phyloP scores from a whole-genome alignment of 2,113 vertebrate genomes.

The Heliornis fulica region DNA sequence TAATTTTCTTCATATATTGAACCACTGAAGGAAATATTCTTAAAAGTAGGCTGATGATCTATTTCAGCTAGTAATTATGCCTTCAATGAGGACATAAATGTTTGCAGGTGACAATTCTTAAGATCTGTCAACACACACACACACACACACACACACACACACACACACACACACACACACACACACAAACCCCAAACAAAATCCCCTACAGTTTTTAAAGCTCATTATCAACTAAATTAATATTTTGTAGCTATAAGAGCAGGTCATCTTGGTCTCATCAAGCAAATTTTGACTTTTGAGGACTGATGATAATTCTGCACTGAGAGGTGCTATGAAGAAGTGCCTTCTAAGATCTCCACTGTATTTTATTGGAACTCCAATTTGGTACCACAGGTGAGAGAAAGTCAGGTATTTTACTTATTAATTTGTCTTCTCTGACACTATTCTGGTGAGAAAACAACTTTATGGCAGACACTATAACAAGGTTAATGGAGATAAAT shows the following conservation, averaged over 20 bases:
- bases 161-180: too few relatives aligned
- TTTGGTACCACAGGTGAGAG: not conserved
- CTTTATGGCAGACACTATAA: not conserved
- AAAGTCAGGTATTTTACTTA: not conserved
- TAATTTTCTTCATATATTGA: not conserved
- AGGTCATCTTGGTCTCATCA: not conserved
- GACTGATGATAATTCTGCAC: not conserved
- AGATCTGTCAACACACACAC: too few relatives aligned
- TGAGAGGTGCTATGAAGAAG: not conserved
- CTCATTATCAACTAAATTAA: not conserved
- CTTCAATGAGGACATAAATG: not conserved
- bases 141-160: too few relatives aligned
- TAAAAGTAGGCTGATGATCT: not conserved
- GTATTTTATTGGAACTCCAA: not conserved
- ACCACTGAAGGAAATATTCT: not conserved
- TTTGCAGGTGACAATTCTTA: not conserved
- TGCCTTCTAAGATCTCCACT: rapidly evolving
- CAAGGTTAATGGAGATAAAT: not conserved
- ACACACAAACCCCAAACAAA: too few relatives aligned
- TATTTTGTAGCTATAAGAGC: not conserved
- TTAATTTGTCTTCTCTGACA: not conserved
- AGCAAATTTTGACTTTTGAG: not conserved
- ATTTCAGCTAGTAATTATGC: not conserved
- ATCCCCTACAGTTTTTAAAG: not conserved
- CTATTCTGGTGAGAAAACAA: not conserved